phyloP scores from a whole-genome alignment of 2,113 vertebrate genomes.

The Melanerpes aurifrons region DNA sequence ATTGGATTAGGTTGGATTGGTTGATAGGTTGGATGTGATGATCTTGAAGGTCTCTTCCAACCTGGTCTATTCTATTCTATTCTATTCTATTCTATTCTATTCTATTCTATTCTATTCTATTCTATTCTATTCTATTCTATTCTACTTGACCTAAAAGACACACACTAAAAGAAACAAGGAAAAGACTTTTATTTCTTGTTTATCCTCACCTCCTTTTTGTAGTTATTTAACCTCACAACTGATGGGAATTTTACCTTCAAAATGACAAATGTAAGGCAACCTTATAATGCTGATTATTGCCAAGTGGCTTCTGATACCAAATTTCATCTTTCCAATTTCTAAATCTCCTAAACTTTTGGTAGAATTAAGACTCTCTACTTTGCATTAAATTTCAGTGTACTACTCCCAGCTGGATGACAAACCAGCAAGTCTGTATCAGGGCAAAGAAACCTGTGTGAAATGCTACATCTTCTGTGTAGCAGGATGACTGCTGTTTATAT shows the following conservation, averaged over 20 bases:
- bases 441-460: fast-evolving
- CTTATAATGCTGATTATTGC: neutral
- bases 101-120: too few species aligned
- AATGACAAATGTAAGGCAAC: neutral
- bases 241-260: neutral
- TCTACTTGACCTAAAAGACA: neutral
- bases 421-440: neutral
- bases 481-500: too few species aligned
- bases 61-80: too few species aligned
- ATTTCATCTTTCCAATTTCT: neutral
- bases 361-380: neutral
- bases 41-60: too few species aligned
- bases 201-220: neutral
- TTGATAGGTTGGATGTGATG: too few species aligned
- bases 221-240: neutral
- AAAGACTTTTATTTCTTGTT: neutral
- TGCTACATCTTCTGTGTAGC: neutral
- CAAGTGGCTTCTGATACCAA: neutral
- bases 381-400: neutral
- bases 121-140: too few species aligned
- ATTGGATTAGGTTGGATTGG: too few species aligned
- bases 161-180: neutral
- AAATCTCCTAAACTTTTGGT: neutral
- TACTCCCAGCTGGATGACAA: neutral
- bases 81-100: too few species aligned